Evolutionary conservation across 2,888 invertebrate species (phyloP).

Genomic region (Metopia argyrocephala): DNA sequence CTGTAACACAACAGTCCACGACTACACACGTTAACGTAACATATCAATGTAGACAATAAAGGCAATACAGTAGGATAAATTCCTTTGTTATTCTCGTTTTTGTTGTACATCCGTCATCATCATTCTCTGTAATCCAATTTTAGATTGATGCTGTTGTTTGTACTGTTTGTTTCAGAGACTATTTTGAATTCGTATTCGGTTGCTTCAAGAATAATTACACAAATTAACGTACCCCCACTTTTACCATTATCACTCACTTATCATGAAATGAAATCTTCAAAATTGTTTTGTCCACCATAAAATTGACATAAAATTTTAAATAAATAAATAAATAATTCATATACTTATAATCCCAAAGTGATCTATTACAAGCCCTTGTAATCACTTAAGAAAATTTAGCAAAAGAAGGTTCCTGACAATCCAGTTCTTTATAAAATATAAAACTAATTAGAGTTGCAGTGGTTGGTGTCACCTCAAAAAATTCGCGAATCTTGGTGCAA

Average conservation of each 20-base stretch:
- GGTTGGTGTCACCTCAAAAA: too few relatives aligned
- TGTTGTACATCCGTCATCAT: not conserved
- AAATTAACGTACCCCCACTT: slow-evolving; percentile 55
- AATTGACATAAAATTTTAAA: not conserved
- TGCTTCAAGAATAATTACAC: slow-evolving; percentile 56
- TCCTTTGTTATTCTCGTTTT: slow-evolving; percentile 18
- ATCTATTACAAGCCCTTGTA: too few relatives aligned
- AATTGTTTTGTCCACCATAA: slow-evolving; percentile 34
- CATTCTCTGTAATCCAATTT: not conserved
- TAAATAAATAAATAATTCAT: not conserved
- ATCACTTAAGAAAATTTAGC: too few relatives aligned
- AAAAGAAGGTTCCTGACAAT: too few relatives aligned
- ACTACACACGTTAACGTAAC: slow-evolving; percentile 50
- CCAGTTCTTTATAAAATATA: too few relatives aligned
- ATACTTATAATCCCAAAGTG: too few relatives aligned
- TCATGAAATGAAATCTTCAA: slow-evolving; percentile 45
- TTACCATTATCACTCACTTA: slow-evolving; percentile 52
- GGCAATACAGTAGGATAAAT: slow-evolving; percentile 33
- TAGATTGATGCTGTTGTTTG: slow-evolving; percentile 19
- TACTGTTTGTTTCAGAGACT: slow-evolving; percentile 50
- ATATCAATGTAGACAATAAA: not conserved
- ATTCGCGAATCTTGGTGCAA: too few relatives aligned
- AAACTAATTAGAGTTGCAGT: too few relatives aligned
- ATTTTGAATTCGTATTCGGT: slow-evolving; percentile 57
- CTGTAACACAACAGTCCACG: slow-evolving; percentile 46